These are phyloP conservation scores for Lepidurus couesii DNA, from an alignment of 1,140 invertebrate species.

Conservation along the genomic window DNA sequence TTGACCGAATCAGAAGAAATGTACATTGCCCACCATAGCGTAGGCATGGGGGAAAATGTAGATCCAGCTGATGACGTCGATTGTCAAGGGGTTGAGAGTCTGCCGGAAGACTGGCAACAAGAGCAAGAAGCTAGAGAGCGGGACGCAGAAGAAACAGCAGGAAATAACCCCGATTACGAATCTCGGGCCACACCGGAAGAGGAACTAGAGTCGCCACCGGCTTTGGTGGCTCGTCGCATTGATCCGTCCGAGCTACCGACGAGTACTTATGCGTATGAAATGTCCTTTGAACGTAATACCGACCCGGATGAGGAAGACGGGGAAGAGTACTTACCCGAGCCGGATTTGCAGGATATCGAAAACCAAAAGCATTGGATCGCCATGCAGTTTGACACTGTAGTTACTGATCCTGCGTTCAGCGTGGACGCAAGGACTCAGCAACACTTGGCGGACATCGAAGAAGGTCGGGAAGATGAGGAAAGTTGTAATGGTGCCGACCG, in stretches of 20 bases:
- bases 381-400: constrained; percentile 68
- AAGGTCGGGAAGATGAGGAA: constrained; percentile 60
- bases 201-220: constrained; percentile 25
- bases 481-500: constrained; percentile 69
- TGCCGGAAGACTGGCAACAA: constrained; percentile 31
- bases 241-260: constrained; percentile 22
- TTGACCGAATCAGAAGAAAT: constrained; percentile 23
- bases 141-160: constrained; percentile 43
- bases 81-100: neutral
- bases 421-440: constrained; percentile 47
- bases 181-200: constrained; percentile 24
- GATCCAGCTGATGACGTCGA: constrained; percentile 24
- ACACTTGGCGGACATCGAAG: constrained; percentile 84
- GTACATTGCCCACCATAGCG: constrained; percentile 25
- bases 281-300: constrained; percentile 36
- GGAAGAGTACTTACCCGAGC: constrained; percentile 35
- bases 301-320: constrained; percentile 43
- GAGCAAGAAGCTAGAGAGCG: constrained; percentile 47
- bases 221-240: constrained; percentile 33
- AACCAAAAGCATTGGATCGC: constrained; percentile 80
- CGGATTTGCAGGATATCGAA: constrained; percentile 52
- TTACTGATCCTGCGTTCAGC: constrained; percentile 63
- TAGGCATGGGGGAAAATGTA: neutral
- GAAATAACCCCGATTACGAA: constrained; percentile 39
- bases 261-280: constrained; percentile 36